Conservation (phyloP, 1,140 invertebrate genomes). For the Anastrepha obliqua region DNA sequence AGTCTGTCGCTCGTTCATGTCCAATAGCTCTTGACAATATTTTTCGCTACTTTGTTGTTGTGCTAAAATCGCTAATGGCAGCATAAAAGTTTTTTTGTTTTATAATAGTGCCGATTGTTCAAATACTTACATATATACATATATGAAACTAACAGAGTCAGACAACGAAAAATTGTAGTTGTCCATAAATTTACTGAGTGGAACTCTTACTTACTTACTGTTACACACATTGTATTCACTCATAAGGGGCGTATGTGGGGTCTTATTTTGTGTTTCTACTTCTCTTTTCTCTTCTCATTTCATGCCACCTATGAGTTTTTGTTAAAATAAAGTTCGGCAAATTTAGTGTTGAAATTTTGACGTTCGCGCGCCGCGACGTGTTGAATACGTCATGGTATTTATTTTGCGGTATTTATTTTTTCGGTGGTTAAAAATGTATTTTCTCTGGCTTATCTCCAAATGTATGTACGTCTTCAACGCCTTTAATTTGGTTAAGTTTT, state of each 20-base stretch:
- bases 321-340: background rate
- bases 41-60: slow-evolving; percentile 34
- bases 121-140: too few species aligned
- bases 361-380: background rate
- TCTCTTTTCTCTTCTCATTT: background rate
- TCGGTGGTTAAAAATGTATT: background rate
- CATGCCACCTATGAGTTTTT: background rate
- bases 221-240: background rate
- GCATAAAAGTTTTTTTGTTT: background rate
- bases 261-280: background rate
- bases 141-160: background rate
- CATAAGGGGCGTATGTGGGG: background rate
- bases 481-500: background rate
- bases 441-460: background rate
- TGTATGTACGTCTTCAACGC: background rate
- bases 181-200: background rate
- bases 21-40: background rate
- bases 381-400: slow-evolving; percentile 17
- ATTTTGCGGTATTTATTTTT: background rate
- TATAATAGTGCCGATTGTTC: background rate
- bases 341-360: background rate
- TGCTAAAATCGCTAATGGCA: background rate
- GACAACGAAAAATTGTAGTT: background rate
- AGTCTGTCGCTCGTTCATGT: background rate
- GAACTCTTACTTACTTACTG: background rate